phyloP scores from a whole-genome alignment of 2,113 vertebrate species.

The Hyaena hyaena region DNA sequence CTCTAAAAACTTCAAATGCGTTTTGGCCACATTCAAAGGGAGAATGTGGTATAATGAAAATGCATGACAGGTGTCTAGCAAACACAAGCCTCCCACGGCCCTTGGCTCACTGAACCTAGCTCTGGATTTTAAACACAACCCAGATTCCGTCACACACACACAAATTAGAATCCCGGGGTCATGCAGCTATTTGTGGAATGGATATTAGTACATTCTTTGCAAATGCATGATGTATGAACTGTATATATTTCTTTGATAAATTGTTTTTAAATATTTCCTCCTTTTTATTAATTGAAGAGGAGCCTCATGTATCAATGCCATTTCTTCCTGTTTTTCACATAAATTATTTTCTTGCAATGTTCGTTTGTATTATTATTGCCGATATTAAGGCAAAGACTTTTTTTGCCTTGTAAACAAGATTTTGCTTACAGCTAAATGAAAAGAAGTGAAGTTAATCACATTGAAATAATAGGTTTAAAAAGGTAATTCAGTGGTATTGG shows the following conservation, averaged over 20 bases:
- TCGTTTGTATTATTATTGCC: conserved; percentile 91
- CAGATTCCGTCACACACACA: conserved; percentile 78
- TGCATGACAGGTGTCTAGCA: neutral
- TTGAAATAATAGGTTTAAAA: conserved; percentile 93
- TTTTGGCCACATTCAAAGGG: neutral
- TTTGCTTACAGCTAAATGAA: conserved; percentile 90
- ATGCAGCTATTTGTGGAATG: conserved; percentile 89
- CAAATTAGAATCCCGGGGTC: conserved; percentile 85
- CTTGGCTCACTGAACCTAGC: conserved; percentile 51
- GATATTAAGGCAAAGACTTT: conserved; percentile 88
- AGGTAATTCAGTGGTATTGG: conserved; percentile 90
- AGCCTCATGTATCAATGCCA: conserved; percentile 99
- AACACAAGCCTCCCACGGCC: neutral
- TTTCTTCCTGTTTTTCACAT: conserved; percentile 93
- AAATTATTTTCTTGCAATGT: conserved; percentile 93
- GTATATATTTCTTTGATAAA: conserved; percentile 95
- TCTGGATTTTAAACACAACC: conserved; percentile 62
- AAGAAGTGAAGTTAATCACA: conserved; percentile 91
- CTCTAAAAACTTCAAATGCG: neutral
- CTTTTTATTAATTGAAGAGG: conserved; percentile 99
- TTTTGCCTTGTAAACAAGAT: conserved; percentile 91
- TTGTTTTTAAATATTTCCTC: conserved; percentile 98
- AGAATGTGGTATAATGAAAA: neutral
- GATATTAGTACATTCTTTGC: conserved; percentile 92
- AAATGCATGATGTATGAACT: conserved; percentile 96